Evolutionary conservation across 1,140 invertebrate species (phyloP).

Genomic region (Eulimnadia texana): DNA sequence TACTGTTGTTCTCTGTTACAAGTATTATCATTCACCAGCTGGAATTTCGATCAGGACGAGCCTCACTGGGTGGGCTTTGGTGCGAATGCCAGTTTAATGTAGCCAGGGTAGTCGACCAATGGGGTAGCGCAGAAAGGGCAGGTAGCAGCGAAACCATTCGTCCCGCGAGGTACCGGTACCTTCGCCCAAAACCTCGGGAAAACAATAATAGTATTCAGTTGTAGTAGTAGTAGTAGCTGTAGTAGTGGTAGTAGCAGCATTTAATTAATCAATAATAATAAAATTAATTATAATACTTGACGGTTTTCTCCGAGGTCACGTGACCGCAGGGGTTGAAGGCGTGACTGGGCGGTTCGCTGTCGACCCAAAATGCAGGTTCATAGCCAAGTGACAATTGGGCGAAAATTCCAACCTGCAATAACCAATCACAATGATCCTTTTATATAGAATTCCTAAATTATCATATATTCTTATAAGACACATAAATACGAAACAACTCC

Average conservation of each 20-base stretch:
- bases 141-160: slow-evolving; percentile 92
- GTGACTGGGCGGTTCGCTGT: slow-evolving; percentile 74
- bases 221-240: neutral
- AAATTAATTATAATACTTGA: slow-evolving; percentile 50
- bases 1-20: too few relatives aligned
- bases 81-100: neutral
- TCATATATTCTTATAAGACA: too few relatives aligned
- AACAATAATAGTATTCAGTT: too few relatives aligned
- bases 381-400: slow-evolving; percentile 89
- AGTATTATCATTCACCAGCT: too few relatives aligned
- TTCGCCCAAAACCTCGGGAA: slow-evolving; percentile 83
- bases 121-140: slow-evolving; percentile 97
- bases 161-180: slow-evolving; percentile 93
- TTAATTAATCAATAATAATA: neutral
- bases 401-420: slow-evolving; percentile 47
- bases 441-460: too few relatives aligned
- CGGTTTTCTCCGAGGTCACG: slow-evolving; percentile 94
- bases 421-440: too few relatives aligned
- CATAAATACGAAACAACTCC: too few relatives aligned
- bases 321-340: slow-evolving; percentile 98
- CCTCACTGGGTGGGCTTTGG: too few relatives aligned
- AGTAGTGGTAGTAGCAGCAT: too few relatives aligned
- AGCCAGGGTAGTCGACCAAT: slow-evolving; percentile 31
- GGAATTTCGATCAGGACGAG: too few relatives aligned
- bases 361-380: slow-evolving; percentile 91